These are phyloP conservation scores for Pteropus alecto DNA, from an alignment of 2,113 vertebrate species.

Conservation along the genomic window DNA sequence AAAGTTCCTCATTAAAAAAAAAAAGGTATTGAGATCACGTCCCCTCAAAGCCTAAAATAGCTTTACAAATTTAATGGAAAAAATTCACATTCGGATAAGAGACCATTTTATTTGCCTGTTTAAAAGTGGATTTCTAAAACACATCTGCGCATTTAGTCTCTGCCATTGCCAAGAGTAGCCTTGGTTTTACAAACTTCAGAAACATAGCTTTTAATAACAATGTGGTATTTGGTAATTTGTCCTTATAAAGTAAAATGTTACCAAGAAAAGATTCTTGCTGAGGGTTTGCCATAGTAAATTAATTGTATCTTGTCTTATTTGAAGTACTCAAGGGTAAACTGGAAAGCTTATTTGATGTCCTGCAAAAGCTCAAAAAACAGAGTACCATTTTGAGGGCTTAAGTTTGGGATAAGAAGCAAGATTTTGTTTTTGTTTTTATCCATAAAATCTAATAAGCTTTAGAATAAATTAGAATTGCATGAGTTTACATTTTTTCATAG, in stretches of 20 bases:
- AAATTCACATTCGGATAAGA: background rate
- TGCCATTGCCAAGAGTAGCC: background rate
- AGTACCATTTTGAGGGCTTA: background rate
- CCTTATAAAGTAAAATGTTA: background rate
- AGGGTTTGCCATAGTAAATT: background rate
- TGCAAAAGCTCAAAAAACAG: background rate
- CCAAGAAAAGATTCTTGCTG: background rate
- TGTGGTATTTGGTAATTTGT: background rate
- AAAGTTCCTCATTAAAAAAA: background rate
- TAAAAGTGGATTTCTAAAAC: background rate
- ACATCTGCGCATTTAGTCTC: background rate
- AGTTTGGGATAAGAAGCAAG: background rate
- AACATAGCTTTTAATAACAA: background rate
- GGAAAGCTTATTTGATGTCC: background rate
- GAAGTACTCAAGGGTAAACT: background rate
- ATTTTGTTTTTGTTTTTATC: background rate
- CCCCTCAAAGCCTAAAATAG: background rate
- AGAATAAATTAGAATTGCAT: background rate
- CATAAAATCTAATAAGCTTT: conserved; percentile 3
- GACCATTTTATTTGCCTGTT: background rate
- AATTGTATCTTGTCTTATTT: background rate
- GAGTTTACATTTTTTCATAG: background rate
- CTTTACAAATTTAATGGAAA: background rate
- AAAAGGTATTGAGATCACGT: background rate
- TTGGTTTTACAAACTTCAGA: background rate